Conservation (phyloP, 1,140 invertebrate species). For the roundworm (Caenorhabditis elegans) region DNA sequence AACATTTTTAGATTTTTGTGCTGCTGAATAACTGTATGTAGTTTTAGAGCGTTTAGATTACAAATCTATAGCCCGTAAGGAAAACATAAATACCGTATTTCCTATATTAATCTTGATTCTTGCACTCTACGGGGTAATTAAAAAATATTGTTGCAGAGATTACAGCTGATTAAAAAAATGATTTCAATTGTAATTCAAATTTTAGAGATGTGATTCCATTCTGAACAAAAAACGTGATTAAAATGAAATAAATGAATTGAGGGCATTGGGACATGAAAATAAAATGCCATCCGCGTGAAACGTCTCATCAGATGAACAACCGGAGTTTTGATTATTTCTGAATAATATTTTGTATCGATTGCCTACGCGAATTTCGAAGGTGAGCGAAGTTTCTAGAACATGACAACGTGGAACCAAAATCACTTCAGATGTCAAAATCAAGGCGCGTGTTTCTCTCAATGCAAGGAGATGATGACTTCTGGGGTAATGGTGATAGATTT, state of each 20-base stretch:
- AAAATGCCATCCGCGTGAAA: background rate
- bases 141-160: too few species aligned
- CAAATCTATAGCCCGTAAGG: too few species aligned
- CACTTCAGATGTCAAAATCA: slow-evolving; percentile 4
- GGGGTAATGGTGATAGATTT: background rate
- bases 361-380: slow-evolving; percentile 11
- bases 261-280: background rate
- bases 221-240: too few species aligned
- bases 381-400: background rate
- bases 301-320: background rate
- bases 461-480: background rate
- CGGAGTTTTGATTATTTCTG: background rate
- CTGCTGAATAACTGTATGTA: too few species aligned
- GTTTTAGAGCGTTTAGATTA: too few species aligned
- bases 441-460: slow-evolving; percentile 13
- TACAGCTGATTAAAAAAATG: too few species aligned
- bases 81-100: too few species aligned
- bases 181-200: too few species aligned
- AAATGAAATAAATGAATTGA: background rate
- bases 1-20: too few species aligned
- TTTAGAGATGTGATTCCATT: too few species aligned
- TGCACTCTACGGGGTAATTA: too few species aligned
- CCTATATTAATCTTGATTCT: too few species aligned
- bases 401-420: background rate
- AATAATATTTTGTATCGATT: background rate